Conservation (phyloP, 2,113 vertebrate species). For the Charadrius vociferus region DNA sequence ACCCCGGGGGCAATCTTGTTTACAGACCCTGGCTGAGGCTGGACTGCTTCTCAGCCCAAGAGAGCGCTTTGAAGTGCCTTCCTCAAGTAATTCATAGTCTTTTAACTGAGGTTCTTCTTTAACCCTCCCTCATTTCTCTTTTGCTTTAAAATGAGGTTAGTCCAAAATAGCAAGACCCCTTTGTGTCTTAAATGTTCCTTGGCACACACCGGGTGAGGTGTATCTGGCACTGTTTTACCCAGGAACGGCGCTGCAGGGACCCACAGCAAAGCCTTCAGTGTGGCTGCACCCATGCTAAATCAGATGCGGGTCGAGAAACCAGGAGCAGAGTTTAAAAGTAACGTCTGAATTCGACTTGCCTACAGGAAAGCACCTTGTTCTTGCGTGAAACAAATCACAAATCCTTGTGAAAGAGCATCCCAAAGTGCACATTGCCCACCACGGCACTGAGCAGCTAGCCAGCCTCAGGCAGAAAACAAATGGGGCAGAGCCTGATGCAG, state of each 20-base stretch:
- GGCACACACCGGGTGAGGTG: neutral
- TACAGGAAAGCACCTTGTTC: neutral
- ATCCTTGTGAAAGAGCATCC: neutral
- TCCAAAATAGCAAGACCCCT: neutral
- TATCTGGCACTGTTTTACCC: neutral
- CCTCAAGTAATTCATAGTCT: neutral
- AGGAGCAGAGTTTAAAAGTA: neutral
- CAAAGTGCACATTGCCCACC: neutral
- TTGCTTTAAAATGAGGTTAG: neutral
- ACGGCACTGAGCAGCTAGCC: fast-evolving
- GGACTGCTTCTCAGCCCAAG: neutral
- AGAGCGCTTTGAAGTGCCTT: neutral
- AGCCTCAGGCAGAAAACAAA: neutral
- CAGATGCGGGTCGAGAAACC: neutral
- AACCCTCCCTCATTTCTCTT: neutral
- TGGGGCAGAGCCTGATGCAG: neutral
- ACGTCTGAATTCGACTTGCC: fast-evolving
- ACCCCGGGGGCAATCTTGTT: neutral
- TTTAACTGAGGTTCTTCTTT: neutral
- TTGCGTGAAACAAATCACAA: neutral
- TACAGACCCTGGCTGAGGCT: neutral
- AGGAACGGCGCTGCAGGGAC: neutral
- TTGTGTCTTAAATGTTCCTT: neutral
- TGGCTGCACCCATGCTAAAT: neutral
- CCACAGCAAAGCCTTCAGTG: neutral